phyloP scores from a whole-genome alignment of 2,113 vertebrate species.

The Uria aalge region DNA sequence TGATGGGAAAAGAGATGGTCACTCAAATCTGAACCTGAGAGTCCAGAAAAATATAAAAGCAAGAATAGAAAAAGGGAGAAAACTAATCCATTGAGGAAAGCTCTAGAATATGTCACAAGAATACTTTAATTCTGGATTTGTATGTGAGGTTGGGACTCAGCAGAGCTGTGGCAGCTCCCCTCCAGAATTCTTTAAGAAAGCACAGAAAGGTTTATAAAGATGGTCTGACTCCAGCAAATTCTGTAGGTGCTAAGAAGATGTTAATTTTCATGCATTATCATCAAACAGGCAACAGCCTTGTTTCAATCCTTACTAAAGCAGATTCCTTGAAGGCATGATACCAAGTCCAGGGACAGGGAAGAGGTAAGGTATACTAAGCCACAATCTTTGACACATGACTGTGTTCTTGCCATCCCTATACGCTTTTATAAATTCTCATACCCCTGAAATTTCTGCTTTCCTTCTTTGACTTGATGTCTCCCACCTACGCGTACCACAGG shows the following conservation, averaged over 20 bases:
- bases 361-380: not conserved
- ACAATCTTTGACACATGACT: not conserved
- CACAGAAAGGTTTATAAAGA: not conserved
- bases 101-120: not conserved
- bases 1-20: not conserved
- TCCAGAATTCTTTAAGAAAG: not conserved
- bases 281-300: not conserved
- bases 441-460: not conserved
- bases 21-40: not conserved
- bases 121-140: not conserved
- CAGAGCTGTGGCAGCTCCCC: not conserved
- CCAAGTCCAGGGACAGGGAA: not conserved
- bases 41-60: not conserved
- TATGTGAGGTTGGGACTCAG: not conserved
- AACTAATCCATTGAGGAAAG: not conserved
- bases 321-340: not conserved
- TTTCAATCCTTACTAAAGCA: not conserved
- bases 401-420: not conserved
- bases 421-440: not conserved
- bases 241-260: not conserved
- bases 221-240: not conserved
- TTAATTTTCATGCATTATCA: not conserved
- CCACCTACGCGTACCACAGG: not conserved
- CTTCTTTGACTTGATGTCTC: not conserved
- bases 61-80: not conserved